Percentiles rank a stretch among this genome's conserved stretches.
These are phyloP conservation scores for Cygnus buccinator DNA, from an alignment of 2,113 vertebrate genomes.

Conservation along the genomic window DNA sequence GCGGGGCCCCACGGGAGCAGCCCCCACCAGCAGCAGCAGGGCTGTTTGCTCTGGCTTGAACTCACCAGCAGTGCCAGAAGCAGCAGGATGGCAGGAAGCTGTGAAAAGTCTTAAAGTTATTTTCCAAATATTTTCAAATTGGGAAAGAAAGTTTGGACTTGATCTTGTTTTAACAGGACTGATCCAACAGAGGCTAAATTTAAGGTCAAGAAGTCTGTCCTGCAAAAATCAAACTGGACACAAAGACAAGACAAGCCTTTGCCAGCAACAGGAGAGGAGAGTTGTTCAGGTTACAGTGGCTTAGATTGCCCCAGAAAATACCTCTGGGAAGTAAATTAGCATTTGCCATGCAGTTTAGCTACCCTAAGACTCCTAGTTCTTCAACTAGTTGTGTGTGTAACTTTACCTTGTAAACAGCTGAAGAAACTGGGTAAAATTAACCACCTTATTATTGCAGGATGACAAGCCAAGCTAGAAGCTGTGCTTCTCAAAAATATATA, in stretches of 20 bases:
- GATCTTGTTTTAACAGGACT: neutral
- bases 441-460: neutral
- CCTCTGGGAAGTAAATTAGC: neutral
- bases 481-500: neutral
- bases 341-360: neutral
- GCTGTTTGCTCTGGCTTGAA: neutral
- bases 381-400: neutral
- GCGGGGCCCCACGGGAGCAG: neutral
- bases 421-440: neutral
- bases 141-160: neutral
- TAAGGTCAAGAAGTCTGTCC: neutral
- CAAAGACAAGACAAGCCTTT: neutral
- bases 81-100: neutral
- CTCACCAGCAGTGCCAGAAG: neutral
- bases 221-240: neutral
- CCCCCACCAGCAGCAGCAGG: fast-evolving
- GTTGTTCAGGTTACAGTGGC: neutral
- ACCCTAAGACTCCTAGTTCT: neutral
- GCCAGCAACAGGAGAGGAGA: neutral
- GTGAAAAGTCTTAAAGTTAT: neutral
- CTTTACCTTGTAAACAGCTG: neutral
- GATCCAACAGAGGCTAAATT: neutral
- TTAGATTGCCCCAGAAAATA: neutral
- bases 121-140: neutral
- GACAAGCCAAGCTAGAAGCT: neutral